Percentiles rank a stretch among this genome's conserved stretches.
Evolutionary conservation across 1,140 invertebrate genomes (phyloP).

Genomic region (Thaumetopoea pityocampa): DNA sequence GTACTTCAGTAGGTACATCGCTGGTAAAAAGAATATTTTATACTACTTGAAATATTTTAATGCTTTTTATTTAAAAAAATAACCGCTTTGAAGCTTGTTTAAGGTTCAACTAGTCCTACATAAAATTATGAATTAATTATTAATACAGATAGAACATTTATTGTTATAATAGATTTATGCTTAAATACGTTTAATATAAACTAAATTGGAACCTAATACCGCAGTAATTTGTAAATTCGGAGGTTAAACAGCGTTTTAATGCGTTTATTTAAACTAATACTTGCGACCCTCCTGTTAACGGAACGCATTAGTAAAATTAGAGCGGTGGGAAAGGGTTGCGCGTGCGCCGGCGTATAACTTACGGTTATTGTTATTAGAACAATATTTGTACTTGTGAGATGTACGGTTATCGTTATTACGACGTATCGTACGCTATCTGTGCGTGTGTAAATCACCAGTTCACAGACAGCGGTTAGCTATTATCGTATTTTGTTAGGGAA

Average conservation of each 20-base stretch:
- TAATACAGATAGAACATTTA: background rate
- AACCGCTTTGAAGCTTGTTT: too few relatives aligned
- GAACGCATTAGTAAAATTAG: conserved; percentile 73
- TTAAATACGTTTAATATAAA: background rate
- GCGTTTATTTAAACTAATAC: conserved; percentile 55
- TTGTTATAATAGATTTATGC: background rate
- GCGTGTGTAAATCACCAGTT: conserved; percentile 6
- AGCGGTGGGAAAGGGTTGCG: conserved; percentile 72
- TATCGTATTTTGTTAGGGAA: too few relatives aligned
- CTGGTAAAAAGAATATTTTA: too few relatives aligned
- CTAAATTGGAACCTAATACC: conserved; percentile 3
- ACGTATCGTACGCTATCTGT: conserved; percentile 18
- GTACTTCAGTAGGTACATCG: too few relatives aligned
- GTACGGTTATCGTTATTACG: conserved; percentile 63
- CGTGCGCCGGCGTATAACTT: conserved; percentile 45
- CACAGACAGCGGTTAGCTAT: too few relatives aligned
- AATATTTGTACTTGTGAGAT: conserved; percentile 70
- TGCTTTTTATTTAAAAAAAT: too few relatives aligned
- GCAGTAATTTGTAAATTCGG: conserved; percentile 52
- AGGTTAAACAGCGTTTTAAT: conserved; percentile 52
- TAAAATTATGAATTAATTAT: too few relatives aligned
- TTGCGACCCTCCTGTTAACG: conserved; percentile 48
- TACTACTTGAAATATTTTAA: too few relatives aligned
- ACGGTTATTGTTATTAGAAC: conserved; percentile 74
- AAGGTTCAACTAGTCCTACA: too few relatives aligned